These are phyloP conservation scores for Procambarus virginalis DNA, from an alignment of 1,140 invertebrate genomes.

Conservation along the genomic window DNA sequence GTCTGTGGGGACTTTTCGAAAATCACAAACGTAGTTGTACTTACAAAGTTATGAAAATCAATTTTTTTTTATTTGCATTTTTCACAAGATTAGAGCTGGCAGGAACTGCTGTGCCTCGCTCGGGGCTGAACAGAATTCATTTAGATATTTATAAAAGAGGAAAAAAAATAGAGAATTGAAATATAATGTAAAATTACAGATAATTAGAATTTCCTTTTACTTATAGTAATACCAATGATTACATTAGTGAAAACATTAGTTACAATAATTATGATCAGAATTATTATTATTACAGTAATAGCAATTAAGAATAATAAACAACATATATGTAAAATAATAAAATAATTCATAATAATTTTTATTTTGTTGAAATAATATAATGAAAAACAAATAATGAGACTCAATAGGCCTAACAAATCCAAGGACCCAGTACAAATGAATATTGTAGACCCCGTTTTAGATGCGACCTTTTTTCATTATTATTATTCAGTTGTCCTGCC, in stretches of 20 bases:
- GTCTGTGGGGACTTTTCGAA: not conserved
- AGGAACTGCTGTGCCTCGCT: slow-evolving; percentile 24
- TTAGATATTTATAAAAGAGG: not conserved
- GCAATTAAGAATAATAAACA: no score
- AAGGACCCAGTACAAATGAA: not conserved
- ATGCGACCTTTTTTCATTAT: not conserved
- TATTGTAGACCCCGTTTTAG: slow-evolving; percentile 3
- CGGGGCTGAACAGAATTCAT: slow-evolving; percentile 24
- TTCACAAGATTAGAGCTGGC: slow-evolving; percentile 14
- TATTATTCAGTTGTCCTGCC: slow-evolving; percentile 4
- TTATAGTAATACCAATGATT: no score
- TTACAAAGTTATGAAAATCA: slow-evolving; percentile 60
- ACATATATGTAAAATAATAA: no score
- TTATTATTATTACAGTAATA: no score
- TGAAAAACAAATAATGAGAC: no score
- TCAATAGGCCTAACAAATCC: no score
- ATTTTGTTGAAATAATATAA: no score
- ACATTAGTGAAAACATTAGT: no score
- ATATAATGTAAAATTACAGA: no score
- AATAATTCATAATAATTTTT: no score
- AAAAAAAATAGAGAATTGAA: not conserved
- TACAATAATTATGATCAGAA: no score
- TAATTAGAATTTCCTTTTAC: no score
- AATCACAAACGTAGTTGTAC: slow-evolving; percentile 63
- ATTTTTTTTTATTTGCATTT: not conserved